Evolutionary conservation across 2,888 invertebrate genomes (phyloP), one percentile per base, ranked within the genome.

Genomic region (Lissocephala sabroskyi): DNA sequence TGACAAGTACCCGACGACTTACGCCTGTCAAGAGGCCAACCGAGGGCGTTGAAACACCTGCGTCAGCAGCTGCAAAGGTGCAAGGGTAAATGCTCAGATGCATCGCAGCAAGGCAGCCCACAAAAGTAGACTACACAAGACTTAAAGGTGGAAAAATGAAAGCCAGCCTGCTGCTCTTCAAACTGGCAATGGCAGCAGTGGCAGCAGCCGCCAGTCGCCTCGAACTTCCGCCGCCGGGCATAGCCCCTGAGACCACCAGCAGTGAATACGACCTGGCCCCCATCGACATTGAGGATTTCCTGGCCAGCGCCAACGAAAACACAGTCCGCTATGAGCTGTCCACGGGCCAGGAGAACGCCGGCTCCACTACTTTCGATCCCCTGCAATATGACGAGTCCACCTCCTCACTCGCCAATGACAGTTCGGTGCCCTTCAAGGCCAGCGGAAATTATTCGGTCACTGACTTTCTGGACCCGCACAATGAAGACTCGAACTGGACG

Each of bases 281-380:
- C 16, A 79, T 80, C 17, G 71, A 60, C 26, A 46, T 62, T 19
- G 58, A 70, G 19, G 64, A 78, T 7, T 81, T 81, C 54, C 59
- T 80, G 51, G 70, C 70, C 9, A 79, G 79, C 23, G 76, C 62
- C 2, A 64, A 63, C 1, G 54, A 60, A 14, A 58, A 56, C 33
- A 37, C 51, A 1, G 54, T 52, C 9, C 70, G 59, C 1, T 74
- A 74, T 14, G 70, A 74, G 3, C 30, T 64, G 6, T 49, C 51
- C 41, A 55, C 56, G 1, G 13, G 49, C 7, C 16, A 51, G 2
- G 56, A 59, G 1, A 4, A 52, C 11, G 23, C 58, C 14, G 14
- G 42, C 46, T 1, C 48, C 45, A 28, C 33, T 32, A 2, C 49
- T 14, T n/a, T n/a, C n/a, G n/a, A n/a, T n/a, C n/a, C n/a, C n/a